Percentiles rank a stretch among this genome's conserved stretches.
Evolutionary conservation across 2,888 invertebrate genomes (phyloP).

Genomic region (Cephus sareptanus): DNA sequence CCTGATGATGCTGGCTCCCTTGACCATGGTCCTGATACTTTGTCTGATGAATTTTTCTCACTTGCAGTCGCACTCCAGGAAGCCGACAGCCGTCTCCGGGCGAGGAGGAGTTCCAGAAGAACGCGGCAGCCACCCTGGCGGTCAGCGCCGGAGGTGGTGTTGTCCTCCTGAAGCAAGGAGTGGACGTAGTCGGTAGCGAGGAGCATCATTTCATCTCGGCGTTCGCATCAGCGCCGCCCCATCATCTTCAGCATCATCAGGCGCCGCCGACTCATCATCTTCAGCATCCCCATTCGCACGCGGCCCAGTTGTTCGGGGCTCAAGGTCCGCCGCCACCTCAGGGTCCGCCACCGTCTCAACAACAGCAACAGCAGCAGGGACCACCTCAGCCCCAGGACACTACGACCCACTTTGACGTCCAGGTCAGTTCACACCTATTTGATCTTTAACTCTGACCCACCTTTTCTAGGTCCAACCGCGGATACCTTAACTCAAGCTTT

Average conservation of each 20-base stretch:
- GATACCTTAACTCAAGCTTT: no score
- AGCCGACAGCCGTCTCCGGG: conserved; percentile 94
- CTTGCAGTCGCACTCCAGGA: conserved; percentile 85
- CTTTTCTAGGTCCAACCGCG: no score
- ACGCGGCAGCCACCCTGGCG: conserved; percentile 62
- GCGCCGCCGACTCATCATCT: conserved; percentile 67
- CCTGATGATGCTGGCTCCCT: no score
- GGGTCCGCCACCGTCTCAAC: conserved; percentile 58
- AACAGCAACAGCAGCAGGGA: conserved; percentile 62
- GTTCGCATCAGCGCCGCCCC: conserved; percentile 64
- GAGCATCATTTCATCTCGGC: conserved; percentile 65
- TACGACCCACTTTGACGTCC: conserved; percentile 62
- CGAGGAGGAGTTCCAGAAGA: conserved; percentile 80
- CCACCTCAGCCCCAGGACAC: conserved; percentile 60
- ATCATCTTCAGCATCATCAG: conserved; percentile 69
- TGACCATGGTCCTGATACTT: not conserved
- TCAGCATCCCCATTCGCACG: conserved; percentile 68
- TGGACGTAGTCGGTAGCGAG: conserved; percentile 62
- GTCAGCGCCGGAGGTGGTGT: conserved; percentile 65
- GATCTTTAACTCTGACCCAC: no score
- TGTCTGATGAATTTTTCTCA: not conserved
- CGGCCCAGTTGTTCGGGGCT: conserved; percentile 67
- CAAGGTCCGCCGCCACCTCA: conserved; percentile 61
- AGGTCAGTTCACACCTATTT: conserved; percentile 45
- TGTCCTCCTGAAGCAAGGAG: conserved; percentile 69